phyloP scores from a whole-genome alignment of 1,140 invertebrate species.

The Drosophila ohnishii region DNA sequence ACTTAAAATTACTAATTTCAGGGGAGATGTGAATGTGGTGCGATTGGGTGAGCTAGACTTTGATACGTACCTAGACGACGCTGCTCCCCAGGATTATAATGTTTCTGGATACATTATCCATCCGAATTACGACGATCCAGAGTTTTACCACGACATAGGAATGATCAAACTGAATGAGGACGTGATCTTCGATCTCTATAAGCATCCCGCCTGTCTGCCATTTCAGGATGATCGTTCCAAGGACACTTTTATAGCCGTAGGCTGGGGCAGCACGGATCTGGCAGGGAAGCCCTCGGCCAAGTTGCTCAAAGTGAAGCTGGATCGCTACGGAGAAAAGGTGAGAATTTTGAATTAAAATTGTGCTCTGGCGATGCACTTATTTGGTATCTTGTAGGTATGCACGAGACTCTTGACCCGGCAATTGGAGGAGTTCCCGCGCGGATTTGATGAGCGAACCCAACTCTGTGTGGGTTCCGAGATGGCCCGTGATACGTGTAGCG shows the following conservation, averaged over 20 bases:
- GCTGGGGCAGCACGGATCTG: constrained; percentile 62
- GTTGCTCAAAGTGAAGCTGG: constrained; percentile 84
- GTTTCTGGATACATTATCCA: constrained; percentile 50
- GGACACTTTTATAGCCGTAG: constrained; percentile 61
- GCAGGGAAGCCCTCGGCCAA: constrained; percentile 57
- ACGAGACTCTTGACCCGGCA: constrained; percentile 53
- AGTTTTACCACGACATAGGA: constrained; percentile 74
- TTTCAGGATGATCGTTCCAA: constrained; percentile 35
- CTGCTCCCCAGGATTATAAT: constrained; percentile 59
- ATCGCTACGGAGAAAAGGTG: constrained; percentile 57
- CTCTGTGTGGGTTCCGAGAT: constrained; percentile 88
- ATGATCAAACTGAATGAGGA: constrained; percentile 52
- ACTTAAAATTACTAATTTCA: not conserved
- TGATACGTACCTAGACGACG: constrained; percentile 54
- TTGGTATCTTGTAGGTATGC: constrained; percentile 48
- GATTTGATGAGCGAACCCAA: constrained; percentile 84
- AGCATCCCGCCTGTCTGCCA: constrained; percentile 77
- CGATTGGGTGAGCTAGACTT: constrained; percentile 75
- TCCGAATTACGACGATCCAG: constrained; percentile 53
- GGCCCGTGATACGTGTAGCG: constrained; percentile 83
- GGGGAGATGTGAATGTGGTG: constrained; percentile 67
- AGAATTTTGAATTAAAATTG: not conserved
- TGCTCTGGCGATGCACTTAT: not conserved
- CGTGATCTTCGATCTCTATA: constrained; percentile 66
- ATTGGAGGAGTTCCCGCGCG: constrained; percentile 79